Percentiles rank a stretch among this genome's conserved stretches.
Conservation (phyloP, 1,140 invertebrate genomes). For the Brachionus sp. region DNA sequence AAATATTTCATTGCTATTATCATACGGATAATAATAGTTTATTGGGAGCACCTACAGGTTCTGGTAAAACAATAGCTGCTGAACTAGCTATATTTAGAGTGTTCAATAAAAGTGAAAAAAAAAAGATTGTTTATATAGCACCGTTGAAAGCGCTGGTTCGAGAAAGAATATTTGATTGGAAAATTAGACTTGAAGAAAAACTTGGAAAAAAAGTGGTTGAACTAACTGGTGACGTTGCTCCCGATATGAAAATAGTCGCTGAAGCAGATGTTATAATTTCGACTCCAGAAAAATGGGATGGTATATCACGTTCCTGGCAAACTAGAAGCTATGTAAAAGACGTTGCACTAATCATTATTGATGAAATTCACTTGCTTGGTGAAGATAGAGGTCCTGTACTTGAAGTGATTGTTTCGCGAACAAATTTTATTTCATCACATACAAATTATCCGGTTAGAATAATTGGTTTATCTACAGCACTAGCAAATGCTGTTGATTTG, state of each 20-base stretch:
- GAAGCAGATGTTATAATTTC: slow-evolving; percentile 88
- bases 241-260: slow-evolving; percentile 79
- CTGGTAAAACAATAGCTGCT: slow-evolving; percentile 95
- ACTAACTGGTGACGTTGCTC: slow-evolving; percentile 90
- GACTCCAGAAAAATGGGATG: slow-evolving; percentile 99
- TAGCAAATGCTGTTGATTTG: slow-evolving; percentile 93
- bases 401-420: slow-evolving; percentile 69
- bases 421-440: slow-evolving; percentile 85
- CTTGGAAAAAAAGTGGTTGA: slow-evolving; percentile 74
- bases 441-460: slow-evolving; percentile 74
- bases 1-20: slow-evolving; percentile 93
- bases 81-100: slow-evolving; percentile 94
- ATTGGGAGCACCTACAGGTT: slow-evolving; percentile 93
- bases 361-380: slow-evolving; percentile 95
- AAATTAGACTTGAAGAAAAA: slow-evolving; percentile 47
- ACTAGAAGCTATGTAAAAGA: slow-evolving; percentile 86
- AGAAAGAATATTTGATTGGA: slow-evolving; percentile 95
- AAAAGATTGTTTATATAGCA: slow-evolving; percentile 90
- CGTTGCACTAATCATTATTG: slow-evolving; percentile 89
- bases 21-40: slow-evolving; percentile 90
- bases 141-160: slow-evolving; percentile 94
- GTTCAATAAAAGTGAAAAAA: slow-evolving; percentile 56
- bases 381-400: slow-evolving; percentile 68
- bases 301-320: slow-evolving; percentile 93
- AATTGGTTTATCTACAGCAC: slow-evolving; percentile 89